Conservation (phyloP, 2,113 vertebrate species). For the Rousettus leschenaultii region DNA sequence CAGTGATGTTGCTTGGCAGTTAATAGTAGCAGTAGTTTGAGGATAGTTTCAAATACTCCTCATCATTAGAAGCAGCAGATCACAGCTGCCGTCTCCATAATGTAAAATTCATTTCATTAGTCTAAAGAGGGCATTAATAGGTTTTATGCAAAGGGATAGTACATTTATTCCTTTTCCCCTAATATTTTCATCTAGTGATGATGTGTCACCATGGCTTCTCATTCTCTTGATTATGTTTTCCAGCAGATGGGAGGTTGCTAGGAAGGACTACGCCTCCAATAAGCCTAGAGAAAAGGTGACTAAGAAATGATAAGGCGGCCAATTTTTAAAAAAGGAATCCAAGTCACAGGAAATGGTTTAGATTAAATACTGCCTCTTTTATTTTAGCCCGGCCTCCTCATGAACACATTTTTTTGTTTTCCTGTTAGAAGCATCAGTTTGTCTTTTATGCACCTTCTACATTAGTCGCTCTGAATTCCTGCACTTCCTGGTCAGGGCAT, state of each 20-base stretch:
- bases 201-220: neutral
- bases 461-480: neutral
- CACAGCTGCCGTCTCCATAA: neutral
- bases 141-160: neutral
- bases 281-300: conserved; percentile 24
- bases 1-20: neutral
- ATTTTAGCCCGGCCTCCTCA: neutral
- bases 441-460: neutral
- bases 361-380: conserved; percentile 41
- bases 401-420: conserved; percentile 50
- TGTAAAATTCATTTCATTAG: conserved; percentile 6
- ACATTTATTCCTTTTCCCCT: neutral
- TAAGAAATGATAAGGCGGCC: conserved; percentile 57
- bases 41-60: neutral
- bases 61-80: neutral
- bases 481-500: neutral
- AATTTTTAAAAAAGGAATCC: conserved; percentile 28
- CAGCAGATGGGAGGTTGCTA: conserved; percentile 64
- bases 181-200: neutral
- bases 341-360: conserved; percentile 45
- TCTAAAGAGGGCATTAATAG: conserved; percentile 30
- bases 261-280: conserved; percentile 42
- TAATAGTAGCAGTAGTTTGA: neutral
- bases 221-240: conserved; percentile 3
- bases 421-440: conserved; percentile 19